Conservation (phyloP, 1,140 invertebrate species). For the Panagrolaimus sp. region DNA sequence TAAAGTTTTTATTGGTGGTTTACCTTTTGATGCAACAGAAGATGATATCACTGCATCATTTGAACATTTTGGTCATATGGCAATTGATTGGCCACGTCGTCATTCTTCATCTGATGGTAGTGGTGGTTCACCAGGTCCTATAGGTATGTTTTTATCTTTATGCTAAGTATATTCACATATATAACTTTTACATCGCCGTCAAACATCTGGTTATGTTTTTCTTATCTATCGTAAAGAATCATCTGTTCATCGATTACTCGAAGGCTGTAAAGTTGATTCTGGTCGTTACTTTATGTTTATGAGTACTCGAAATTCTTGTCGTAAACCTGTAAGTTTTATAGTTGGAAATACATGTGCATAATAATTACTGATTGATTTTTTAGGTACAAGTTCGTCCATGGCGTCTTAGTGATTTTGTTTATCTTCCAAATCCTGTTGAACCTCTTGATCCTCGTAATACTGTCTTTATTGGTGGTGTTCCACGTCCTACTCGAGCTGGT, state of each 20-base stretch:
- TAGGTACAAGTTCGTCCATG: constrained; percentile 94
- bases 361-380: background rate
- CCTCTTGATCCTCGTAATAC: constrained; percentile 95
- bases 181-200: background rate
- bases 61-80: no score
- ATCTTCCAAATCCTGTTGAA: constrained; percentile 90
- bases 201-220: constrained; percentile 64
- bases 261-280: constrained; percentile 93
- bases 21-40: no score
- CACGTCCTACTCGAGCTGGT: no score
- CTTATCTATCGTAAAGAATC: constrained; percentile 79
- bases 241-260: constrained; percentile 91
- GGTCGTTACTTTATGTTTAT: constrained; percentile 96
- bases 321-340: constrained; percentile 76
- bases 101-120: no score
- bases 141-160: no score
- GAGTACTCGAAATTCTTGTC: constrained; percentile 94
- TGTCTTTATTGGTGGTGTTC: constrained; percentile 97
- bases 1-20: no score
- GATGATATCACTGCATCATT: no score
- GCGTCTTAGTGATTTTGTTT: constrained; percentile 93
- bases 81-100: no score
- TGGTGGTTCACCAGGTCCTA: no score
- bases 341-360: no score
- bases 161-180: no score